phyloP scores from a whole-genome alignment of 2,113 vertebrate genomes.

The Arothron firmamentum region DNA sequence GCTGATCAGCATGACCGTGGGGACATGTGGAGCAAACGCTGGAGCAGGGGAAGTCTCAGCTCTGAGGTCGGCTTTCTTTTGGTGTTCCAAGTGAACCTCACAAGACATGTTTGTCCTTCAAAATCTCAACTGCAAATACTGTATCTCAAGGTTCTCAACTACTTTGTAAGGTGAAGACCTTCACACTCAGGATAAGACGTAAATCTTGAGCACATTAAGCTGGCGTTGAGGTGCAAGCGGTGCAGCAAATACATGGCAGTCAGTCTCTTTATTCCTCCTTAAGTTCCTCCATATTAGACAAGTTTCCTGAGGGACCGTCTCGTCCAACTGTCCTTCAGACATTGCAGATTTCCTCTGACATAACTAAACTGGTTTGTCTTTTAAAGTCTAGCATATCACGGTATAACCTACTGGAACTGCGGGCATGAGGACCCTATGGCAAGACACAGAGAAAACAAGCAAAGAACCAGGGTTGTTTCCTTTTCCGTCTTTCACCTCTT shows the following conservation, averaged over 20 bases:
- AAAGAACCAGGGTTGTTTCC: constrained; percentile 22
- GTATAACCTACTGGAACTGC: constrained; percentile 21
- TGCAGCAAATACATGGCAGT: not conserved
- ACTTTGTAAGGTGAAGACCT: not conserved
- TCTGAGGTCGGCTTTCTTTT: constrained; percentile 45
- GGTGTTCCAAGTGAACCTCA: constrained; percentile 53
- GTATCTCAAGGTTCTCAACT: not conserved
- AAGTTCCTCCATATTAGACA: not conserved
- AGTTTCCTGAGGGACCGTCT: constrained; percentile 11
- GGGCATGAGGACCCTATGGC: not conserved
- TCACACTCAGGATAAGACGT: not conserved
- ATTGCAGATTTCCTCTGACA: constrained; percentile 9
- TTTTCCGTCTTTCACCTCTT: constrained; percentile 24
- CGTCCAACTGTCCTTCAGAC: not conserved
- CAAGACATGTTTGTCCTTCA: constrained; percentile 56
- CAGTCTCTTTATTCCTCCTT: not conserved
- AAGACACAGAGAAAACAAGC: constrained; percentile 19
- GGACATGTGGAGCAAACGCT: constrained; percentile 42
- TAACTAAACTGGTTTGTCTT: constrained; percentile 8
- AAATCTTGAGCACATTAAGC: not conserved
- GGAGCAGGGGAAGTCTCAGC: constrained; percentile 17
- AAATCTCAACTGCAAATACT: not conserved
- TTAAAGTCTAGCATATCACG: constrained; percentile 12
- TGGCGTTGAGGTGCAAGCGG: not conserved
- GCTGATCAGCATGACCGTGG: constrained; percentile 72